Evolutionary conservation across 2,888 invertebrate genomes (phyloP), one percentile per base, ranked within the genome.

Genomic region (Polydrusus cervinus): DNA sequence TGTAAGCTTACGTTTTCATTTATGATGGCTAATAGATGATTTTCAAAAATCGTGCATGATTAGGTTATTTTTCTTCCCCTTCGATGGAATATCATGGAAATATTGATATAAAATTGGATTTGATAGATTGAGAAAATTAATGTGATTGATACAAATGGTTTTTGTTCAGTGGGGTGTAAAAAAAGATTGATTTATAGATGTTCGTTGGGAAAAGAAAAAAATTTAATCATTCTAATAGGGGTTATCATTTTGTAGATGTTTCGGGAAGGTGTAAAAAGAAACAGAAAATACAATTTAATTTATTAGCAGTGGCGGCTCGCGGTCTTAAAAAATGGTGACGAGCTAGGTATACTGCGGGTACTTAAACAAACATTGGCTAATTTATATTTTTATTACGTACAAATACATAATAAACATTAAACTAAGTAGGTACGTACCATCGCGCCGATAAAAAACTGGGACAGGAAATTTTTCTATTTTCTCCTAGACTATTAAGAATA

Each of bases 131-230:
- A 49, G 66, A 30, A 65, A 72, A 72, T 61, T 43, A 66, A 60
- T 66, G 45, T 72, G 66, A 72, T 66, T 66, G 72, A 72, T 66
- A 72, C 57, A 72, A 72, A 72, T 72, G 65, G 72, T 72, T 57
- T 72, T 57, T 43, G 30, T 65, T 55, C 64, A 62, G 47, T 65
- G 18, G 65, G 47, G 38, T 72, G 72, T 34, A 66, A 72, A 66
- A 71, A 72, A 47, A 11, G 67, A 68, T 45, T 64, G 62, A 64
- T 64, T 43, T 64, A 30, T 43, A 45, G 14, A 25, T 14, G 45
- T 45, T 18, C 25, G n/a, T n/a, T 34, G 30, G 9, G 55, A 57
- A 34, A 47, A 14, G n/a, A n/a, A 47, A 57, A 55, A 25, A 57
- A n/a, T 57, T 57, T 34, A 57, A 34, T 14, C 7, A 10, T 34